phyloP scores from a whole-genome alignment of 2,113 vertebrate species.

The Pantherophis guttatus region DNA sequence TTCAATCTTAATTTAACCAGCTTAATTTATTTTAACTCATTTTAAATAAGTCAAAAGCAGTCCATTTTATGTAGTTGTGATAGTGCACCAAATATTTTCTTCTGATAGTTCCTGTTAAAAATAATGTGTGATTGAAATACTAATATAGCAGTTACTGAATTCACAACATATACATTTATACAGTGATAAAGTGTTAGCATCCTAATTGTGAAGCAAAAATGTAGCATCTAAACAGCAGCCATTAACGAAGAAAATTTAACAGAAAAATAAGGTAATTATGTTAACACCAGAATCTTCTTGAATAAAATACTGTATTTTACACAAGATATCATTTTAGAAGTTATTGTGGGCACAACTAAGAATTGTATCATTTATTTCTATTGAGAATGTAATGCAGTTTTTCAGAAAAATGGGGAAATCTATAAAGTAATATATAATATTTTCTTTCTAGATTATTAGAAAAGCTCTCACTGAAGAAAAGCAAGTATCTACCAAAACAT shows the following conservation, averaged over 20 bases:
- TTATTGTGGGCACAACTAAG: background rate
- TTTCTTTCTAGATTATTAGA: conserved; percentile 75
- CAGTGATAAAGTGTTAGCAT: background rate
- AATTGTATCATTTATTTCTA: conserved; percentile 35
- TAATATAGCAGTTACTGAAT: background rate
- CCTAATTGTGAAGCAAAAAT: background rate
- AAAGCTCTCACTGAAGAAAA: conserved; percentile 83
- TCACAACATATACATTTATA: background rate
- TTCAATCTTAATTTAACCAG: background rate
- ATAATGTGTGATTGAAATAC: background rate
- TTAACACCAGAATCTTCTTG: background rate
- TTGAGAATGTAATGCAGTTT: conserved; percentile 13
- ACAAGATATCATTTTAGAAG: background rate
- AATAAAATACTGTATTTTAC: background rate
- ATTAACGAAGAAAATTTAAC: background rate
- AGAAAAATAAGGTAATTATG: background rate
- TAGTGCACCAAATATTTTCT: background rate
- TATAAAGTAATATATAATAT: conserved; percentile 23
- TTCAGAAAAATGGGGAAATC: background rate
- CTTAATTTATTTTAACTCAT: background rate
- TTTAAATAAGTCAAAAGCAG: background rate
- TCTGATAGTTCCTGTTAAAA: background rate
- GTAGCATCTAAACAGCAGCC: background rate
- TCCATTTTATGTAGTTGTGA: background rate
- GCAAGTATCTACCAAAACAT: conserved; percentile 81